A percentile compares a stretch with the other conserved stretches of the same genome.
phyloP scores from a whole-genome alignment of 2,113 vertebrate genomes.

The Cynoglossus semilaevis region DNA sequence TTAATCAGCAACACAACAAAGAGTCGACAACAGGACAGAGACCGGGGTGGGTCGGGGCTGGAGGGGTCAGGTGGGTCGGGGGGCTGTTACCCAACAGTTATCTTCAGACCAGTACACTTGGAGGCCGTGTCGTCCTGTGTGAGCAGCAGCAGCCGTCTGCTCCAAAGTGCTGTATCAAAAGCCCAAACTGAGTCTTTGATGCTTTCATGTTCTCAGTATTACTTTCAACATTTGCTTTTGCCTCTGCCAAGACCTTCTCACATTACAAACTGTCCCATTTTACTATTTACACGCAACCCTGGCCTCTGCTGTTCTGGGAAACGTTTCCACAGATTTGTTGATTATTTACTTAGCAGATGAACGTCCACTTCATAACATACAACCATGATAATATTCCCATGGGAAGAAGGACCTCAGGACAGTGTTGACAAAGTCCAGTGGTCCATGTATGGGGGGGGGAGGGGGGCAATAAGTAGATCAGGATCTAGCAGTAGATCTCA shows the following conservation, averaged over 20 bases:
- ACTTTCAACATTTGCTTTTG: constrained; percentile 38
- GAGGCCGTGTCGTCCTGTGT: no score
- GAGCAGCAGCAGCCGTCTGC: constrained; percentile 1
- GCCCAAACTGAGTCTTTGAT: constrained; percentile 37
- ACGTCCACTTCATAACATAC: constrained; percentile 3
- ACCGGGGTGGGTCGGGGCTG: no score
- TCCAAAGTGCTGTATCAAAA: constrained; percentile 9
- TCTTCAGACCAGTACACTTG: no score
- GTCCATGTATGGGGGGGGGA: no score
- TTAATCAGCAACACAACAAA: no score
- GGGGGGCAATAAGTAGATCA: no score
- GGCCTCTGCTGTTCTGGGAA: constrained; percentile 5
- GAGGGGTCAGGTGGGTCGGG: no score
- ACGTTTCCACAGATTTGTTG: constrained; percentile 1
- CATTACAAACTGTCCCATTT: constrained; percentile 44
- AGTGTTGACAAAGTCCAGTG: neutral
- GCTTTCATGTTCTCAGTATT: constrained; percentile 33
- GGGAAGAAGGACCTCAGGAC: no score
- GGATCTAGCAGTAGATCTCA: no score
- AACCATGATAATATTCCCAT: constrained; percentile 13
- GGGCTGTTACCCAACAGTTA: no score
- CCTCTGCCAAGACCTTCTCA: constrained; percentile 43
- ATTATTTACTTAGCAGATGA: constrained; percentile 1
- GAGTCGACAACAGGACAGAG: no score
- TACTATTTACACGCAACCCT: constrained; percentile 35